Percentiles rank a stretch among this genome's conserved stretches.
These are phyloP conservation scores for Apeira syringaria DNA, from an alignment of 2,888 invertebrate genomes.

Conservation along the genomic window DNA sequence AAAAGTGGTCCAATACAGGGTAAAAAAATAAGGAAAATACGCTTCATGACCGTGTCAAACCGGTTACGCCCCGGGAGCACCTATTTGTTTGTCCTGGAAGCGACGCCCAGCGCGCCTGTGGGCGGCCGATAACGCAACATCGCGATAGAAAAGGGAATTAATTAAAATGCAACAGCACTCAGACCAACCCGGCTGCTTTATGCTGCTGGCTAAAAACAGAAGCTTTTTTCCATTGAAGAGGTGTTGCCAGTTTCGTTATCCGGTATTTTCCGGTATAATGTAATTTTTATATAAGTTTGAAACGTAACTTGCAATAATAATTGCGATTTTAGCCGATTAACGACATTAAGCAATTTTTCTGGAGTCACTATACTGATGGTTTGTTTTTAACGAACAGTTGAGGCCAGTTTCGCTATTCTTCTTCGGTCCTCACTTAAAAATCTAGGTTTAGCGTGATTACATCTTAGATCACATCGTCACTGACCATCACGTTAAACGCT, in stretches of 20 bases:
- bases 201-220: conserved; percentile 43
- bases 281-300: too few relatives aligned
- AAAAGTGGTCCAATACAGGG: conserved; percentile 17
- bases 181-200: conserved; percentile 70
- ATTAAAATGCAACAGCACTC: conserved; percentile 82
- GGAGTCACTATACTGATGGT: too few relatives aligned
- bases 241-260: conserved; percentile 41
- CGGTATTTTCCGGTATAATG: conserved; percentile 13
- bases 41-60: conserved; percentile 65
- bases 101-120: too few relatives aligned
- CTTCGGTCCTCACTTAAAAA: too few relatives aligned
- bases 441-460: too few relatives aligned
- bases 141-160: conserved; percentile 82
- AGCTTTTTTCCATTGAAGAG: conserved; percentile 34
- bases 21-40: conserved; percentile 49
- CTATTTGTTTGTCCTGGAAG: conserved; percentile 75
- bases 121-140: conserved; percentile 72
- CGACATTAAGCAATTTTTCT: too few relatives aligned
- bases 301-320: too few relatives aligned
- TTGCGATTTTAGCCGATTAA: too few relatives aligned
- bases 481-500: too few relatives aligned
- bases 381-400: too few relatives aligned
- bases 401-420: too few relatives aligned
- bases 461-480: too few relatives aligned
- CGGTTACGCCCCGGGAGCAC: conserved; percentile 60